Evolutionary conservation across 2,113 vertebrate genomes (phyloP).

Genomic region (Leptocoma aspasia): DNA sequence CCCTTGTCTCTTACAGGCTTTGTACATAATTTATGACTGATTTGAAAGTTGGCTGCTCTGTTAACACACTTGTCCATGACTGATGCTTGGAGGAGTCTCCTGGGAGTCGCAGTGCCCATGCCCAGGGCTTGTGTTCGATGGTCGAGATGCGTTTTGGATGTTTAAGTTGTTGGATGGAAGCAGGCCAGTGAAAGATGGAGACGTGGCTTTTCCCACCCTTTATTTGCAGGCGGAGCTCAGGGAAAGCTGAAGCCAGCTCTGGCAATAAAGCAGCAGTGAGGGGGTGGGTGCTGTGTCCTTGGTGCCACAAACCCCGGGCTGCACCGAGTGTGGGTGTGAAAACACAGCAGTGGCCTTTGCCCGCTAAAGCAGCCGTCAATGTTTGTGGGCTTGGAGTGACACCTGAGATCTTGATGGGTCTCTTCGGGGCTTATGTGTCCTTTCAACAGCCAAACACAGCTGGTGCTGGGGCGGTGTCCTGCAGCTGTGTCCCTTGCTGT

Average conservation of each 20-base stretch:
- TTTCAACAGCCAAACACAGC: background rate
- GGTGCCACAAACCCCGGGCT: background rate
- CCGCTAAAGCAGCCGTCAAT: rapidly evolving
- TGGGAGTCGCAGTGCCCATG: background rate
- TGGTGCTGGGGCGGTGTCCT: background rate
- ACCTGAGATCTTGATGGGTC: background rate
- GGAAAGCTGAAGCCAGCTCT: background rate
- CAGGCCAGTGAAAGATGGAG: background rate
- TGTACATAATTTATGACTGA: background rate
- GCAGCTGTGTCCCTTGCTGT: background rate
- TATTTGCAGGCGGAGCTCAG: background rate
- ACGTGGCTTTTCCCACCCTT: background rate
- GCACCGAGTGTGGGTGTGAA: background rate
- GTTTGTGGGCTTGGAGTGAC: background rate
- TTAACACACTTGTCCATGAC: background rate
- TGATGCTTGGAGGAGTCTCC: background rate
- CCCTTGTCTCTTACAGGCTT: background rate
- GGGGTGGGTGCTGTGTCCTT: background rate
- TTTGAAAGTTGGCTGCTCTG: background rate
- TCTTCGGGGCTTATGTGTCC: background rate
- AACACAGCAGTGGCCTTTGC: background rate
- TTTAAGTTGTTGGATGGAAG: background rate
- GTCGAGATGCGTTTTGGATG: background rate
- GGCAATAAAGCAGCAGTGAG: background rate
- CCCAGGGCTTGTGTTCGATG: background rate